Evolutionary conservation across 1,140 invertebrate species (phyloP).

Genomic region (Choristoneura fumiferana): DNA sequence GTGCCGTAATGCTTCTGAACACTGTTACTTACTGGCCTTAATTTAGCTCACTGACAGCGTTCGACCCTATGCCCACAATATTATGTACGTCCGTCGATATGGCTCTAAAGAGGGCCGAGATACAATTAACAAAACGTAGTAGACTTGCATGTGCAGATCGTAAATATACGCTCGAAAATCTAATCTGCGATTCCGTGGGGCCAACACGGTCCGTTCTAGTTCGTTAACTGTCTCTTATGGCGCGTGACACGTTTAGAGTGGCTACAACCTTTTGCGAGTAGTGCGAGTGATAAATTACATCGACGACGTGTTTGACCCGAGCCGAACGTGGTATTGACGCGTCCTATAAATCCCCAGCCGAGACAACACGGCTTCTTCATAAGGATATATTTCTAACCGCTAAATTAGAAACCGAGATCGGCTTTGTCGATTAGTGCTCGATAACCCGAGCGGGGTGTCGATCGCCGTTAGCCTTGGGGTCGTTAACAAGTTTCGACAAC

Average conservation of each 20-base stretch:
- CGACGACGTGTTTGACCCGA: constrained; percentile 13
- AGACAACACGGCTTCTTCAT: constrained; percentile 11
- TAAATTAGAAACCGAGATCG: constrained; percentile 5
- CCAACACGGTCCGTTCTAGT: constrained; percentile 8
- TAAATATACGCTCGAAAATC: background rate
- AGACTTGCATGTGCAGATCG: too few species aligned
- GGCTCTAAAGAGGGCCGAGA: too few species aligned
- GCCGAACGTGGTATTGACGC: constrained; percentile 10
- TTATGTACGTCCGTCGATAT: too few species aligned
- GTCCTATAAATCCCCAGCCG: background rate
- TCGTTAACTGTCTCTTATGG: constrained; percentile 11
- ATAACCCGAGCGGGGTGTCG: background rate
- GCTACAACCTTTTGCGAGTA: constrained; percentile 14
- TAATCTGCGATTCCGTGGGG: constrained; percentile 4
- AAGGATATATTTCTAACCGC: constrained; percentile 8
- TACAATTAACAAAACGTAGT: too few species aligned
- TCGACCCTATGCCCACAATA: too few species aligned
- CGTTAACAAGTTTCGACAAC: constrained; percentile 17
- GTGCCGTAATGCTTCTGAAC: background rate
- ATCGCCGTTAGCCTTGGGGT: constrained; percentile 2
- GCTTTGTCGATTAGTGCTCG: constrained; percentile 11
- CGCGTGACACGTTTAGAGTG: constrained; percentile 5
- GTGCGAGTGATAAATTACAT: constrained; percentile 11
- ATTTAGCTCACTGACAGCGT: too few species aligned
- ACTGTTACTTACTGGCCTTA: too few species aligned